Conservation (phyloP, 2,113 vertebrate genomes). For the Actenoides lindsayi region DNA sequence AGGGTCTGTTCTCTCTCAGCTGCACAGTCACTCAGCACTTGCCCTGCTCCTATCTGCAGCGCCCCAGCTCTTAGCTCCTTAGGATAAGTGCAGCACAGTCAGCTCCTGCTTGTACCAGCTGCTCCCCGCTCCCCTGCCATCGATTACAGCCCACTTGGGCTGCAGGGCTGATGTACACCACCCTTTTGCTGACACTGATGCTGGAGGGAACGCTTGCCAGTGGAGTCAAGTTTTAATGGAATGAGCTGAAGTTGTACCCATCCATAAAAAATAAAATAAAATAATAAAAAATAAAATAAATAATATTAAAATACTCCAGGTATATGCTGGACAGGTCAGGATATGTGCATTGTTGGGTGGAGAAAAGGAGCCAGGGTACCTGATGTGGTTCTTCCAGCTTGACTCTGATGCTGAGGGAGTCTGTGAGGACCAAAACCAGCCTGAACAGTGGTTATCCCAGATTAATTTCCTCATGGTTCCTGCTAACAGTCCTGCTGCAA, state of each 20-base stretch:
- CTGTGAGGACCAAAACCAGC: background rate
- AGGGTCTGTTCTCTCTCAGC: slow-evolving; percentile 56
- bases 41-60: background rate
- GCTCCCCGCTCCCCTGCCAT: background rate
- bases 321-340: background rate
- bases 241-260: background rate
- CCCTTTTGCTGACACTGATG: background rate
- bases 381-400: background rate
- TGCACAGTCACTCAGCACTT: slow-evolving; percentile 54
- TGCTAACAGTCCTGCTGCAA: background rate
- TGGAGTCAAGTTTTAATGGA: background rate
- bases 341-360: background rate
- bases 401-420: background rate
- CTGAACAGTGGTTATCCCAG: background rate
- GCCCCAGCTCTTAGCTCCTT: background rate
- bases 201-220: background rate
- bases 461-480: background rate
- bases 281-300: too few relatives aligned
- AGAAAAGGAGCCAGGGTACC: background rate
- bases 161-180: background rate
- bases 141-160: rapidly evolving
- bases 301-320: background rate
- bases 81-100: slow-evolving; percentile 4
- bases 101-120: slow-evolving; percentile 25
- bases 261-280: background rate